Evolutionary conservation across 2,888 invertebrate genomes (phyloP), one percentile per base, ranked within the genome.

Genomic region (Oxytorus armatus): DNA sequence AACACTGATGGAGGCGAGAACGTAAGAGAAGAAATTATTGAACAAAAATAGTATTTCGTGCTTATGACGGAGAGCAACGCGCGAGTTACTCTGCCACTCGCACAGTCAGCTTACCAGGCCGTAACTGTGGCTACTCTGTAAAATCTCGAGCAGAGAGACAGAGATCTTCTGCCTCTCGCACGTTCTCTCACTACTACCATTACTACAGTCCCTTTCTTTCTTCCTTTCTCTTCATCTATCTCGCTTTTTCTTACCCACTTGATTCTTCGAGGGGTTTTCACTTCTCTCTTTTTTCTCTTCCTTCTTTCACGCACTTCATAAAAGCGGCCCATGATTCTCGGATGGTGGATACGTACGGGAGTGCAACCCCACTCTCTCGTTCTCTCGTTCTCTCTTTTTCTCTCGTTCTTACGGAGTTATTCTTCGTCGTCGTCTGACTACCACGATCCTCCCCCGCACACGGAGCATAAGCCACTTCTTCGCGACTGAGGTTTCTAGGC

Each of bases 11-110:
- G n/a, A n/a, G n/a, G n/a, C 10, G 18, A 29, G 25, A 14, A 47
- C 11, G 59, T 42, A 18, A 74, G 18, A 33, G 42, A 23, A 42
- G 18, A 42, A 61, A 33, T 36, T n/a, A n/a, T n/a, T n/a, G n/a
- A n/a, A 36, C 33, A 70, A 49, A 33, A 57, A 55, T 18, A 47
- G 10, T 51, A 33, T 33, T 36, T 68, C 55, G 59, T 72, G 51
- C 75, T 65, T 47, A 39, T 39, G 55, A 18, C 51, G 65, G 63
- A 42, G 65, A 77, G 63, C 36, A 65, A 65, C 57, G 76, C 57
- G 76, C 68, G 81, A 79, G 70, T 55, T 39, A 61, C 72, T 68
- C 70, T 70, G 55, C 59, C 72, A 74, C 81, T 78, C 76, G 76
- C 68, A 76, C 80, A 39, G 73, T 61, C 63, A 68, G 76, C 69